A percentile compares a stretch with the other conserved stretches of the same genome.
Conservation (phyloP, 2,888 invertebrate genomes). For the Nomada flava region DNA sequence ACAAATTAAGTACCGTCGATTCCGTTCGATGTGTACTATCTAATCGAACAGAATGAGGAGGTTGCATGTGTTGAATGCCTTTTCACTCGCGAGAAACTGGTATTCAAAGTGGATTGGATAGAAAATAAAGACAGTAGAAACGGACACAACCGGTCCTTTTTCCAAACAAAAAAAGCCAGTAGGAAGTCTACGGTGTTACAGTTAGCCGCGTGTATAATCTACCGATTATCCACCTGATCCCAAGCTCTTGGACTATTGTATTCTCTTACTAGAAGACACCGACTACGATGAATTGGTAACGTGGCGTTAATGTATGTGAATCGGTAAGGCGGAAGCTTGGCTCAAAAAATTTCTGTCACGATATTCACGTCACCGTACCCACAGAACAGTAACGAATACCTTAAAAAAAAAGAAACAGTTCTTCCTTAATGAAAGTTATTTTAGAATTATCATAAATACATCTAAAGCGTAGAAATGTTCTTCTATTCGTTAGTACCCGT, state of each 20-base stretch:
- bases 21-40: neutral
- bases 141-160: constrained; percentile 42
- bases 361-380: constrained; percentile 50
- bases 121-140: constrained; percentile 34
- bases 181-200: constrained; percentile 63
- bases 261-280: constrained; percentile 46
- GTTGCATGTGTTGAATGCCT: constrained; percentile 48
- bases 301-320: constrained; percentile 57
- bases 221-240: constrained; percentile 76
- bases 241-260: constrained; percentile 67
- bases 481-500: too few species aligned
- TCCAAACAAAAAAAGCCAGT: constrained; percentile 17
- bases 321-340: neutral
- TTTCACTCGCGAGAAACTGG: constrained; percentile 44
- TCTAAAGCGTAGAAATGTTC: too few species aligned
- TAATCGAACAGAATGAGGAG: constrained; percentile 16
- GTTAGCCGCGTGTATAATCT: constrained; percentile 72
- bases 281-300: constrained; percentile 71
- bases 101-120: constrained; percentile 36
- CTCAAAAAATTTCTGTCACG: constrained; percentile 55
- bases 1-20: constrained; percentile 1
- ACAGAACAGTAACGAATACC: neutral
- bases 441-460: too few species aligned
- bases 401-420: too few species aligned
- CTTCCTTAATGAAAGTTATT: too few species aligned